These are phyloP conservation scores for Cryptotis parvus DNA, from an alignment of 2,113 vertebrate species.

Conservation along the genomic window DNA sequence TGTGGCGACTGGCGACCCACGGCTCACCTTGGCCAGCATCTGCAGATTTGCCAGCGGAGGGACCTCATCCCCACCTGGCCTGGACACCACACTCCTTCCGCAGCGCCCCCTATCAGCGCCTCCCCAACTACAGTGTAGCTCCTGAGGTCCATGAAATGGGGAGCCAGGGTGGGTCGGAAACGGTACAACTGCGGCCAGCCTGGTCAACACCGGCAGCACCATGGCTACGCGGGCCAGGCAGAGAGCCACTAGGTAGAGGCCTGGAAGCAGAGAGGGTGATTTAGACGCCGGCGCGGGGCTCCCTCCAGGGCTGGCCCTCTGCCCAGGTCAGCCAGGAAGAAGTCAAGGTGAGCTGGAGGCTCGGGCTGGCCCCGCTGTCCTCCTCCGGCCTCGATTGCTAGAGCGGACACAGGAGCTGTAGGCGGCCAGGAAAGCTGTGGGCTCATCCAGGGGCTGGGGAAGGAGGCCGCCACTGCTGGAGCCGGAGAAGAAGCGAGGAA, in stretches of 20 bases:
- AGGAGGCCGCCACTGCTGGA: constrained; percentile 87
- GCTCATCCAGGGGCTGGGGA: constrained; percentile 91
- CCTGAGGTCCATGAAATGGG: constrained; percentile 90
- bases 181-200: constrained; percentile 89
- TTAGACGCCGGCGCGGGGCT: constrained; percentile 80
- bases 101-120: constrained; percentile 85
- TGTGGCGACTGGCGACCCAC: constrained; percentile 80
- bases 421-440: constrained; percentile 88
- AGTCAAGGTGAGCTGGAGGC: constrained; percentile 81
- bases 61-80: constrained; percentile 76
- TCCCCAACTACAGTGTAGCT: constrained; percentile 85
- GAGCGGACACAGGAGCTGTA: constrained; percentile 90
- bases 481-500: constrained; percentile 90
- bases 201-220: constrained; percentile 81
- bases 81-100: constrained; percentile 84
- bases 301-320: constrained; percentile 85
- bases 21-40: constrained; percentile 88
- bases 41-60: constrained; percentile 90
- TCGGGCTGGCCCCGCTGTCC: neutral
- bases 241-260: constrained; percentile 88
- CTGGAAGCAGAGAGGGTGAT: constrained; percentile 91
- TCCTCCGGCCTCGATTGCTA: constrained; percentile 89
- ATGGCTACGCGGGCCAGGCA: constrained; percentile 86
- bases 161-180: constrained; percentile 86
- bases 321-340: constrained; percentile 88